Evolutionary conservation across 2,888 invertebrate genomes (phyloP).

Genomic region (Myathropa florea): DNA sequence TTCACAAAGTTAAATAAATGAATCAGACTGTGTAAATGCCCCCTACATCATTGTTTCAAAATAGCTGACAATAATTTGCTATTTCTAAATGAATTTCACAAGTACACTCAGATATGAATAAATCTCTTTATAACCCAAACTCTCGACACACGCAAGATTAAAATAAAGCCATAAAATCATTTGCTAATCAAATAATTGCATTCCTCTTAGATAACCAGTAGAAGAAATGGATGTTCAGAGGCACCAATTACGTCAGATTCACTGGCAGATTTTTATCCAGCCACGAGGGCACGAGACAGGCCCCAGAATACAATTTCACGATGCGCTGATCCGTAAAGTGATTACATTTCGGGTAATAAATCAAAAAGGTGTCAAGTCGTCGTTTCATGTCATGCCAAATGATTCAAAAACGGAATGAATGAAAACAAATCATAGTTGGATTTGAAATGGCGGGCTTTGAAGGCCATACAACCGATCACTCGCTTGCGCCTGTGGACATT

Average conservation of each 20-base stretch:
- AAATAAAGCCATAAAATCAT: not conserved
- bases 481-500: not conserved
- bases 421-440: not conserved
- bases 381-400: not conserved
- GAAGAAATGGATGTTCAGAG: not conserved
- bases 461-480: not conserved
- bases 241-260: not conserved
- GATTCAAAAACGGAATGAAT: not conserved
- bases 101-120: not conserved
- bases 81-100: not conserved
- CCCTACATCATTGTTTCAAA: no score
- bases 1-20: no score
- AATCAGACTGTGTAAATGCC: no score
- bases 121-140: not conserved
- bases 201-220: not conserved
- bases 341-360: constrained; percentile 5
- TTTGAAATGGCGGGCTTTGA: not conserved
- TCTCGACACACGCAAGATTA: not conserved
- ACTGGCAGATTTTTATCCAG: not conserved
- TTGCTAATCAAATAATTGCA: not conserved
- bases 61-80: not conserved
- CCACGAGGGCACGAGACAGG: not conserved
- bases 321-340: constrained; percentile 12
- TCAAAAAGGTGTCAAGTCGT: constrained; percentile 25
- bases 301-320: not conserved